Evolutionary conservation across 2,888 invertebrate genomes (phyloP).

Genomic region (Entomobrya proxima): DNA sequence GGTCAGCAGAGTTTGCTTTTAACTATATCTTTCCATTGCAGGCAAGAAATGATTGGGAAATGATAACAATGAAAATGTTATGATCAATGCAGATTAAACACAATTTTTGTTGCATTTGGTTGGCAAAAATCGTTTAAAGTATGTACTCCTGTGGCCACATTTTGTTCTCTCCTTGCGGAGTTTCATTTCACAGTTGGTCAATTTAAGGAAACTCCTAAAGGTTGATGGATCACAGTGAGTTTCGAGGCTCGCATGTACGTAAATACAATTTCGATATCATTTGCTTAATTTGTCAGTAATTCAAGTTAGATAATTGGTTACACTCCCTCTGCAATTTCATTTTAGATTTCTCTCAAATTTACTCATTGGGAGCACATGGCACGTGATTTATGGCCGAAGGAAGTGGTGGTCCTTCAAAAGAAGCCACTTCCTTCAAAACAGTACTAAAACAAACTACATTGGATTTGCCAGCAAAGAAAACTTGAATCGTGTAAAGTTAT

Average conservation of each 20-base stretch:
- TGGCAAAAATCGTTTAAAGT: not conserved
- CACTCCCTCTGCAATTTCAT: not conserved
- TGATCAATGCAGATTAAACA: not conserved
- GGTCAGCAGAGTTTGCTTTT: conserved; percentile 4
- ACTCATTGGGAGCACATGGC: conserved; percentile 41
- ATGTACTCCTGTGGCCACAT: not conserved
- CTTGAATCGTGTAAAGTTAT: conserved; percentile 26
- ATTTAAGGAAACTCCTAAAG: conserved; percentile 4
- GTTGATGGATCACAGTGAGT: not conserved
- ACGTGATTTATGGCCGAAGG: conserved; percentile 55
- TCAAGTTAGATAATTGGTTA: conserved; percentile 7
- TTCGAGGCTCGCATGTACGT: not conserved
- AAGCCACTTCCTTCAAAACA: conserved; percentile 31
- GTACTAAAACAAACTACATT: conserved; percentile 27
- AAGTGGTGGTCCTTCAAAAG: conserved; percentile 27
- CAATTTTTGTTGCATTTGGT: not conserved
- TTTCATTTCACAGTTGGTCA: conserved; percentile 12
- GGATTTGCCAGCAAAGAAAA: conserved; percentile 22
- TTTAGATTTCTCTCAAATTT: conserved; percentile 18
- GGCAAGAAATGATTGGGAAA: not conserved
- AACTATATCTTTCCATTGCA: not conserved
- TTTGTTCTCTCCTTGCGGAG: not conserved
- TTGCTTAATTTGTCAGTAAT: conserved; percentile 46
- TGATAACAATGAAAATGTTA: not conserved
- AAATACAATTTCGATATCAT: conserved; percentile 1